Evolutionary conservation across 2,113 vertebrate species (phyloP).

Genomic region (Chaetodon trifascialis): DNA sequence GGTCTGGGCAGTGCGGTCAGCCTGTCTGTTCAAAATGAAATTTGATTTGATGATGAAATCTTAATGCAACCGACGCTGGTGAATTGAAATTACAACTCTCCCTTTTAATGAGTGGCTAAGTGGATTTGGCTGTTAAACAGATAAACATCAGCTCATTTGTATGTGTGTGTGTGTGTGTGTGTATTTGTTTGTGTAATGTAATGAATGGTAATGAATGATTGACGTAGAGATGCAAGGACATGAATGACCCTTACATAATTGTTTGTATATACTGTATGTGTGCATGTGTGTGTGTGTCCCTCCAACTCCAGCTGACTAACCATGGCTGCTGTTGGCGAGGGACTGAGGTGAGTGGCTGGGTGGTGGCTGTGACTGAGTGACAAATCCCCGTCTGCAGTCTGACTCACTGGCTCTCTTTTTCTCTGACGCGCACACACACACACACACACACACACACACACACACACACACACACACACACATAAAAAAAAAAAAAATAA

Average conservation of each 20-base stretch:
- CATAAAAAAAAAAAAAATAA: too few species aligned
- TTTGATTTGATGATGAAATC: slow-evolving; percentile 67
- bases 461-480: background rate
- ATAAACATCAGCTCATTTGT: slow-evolving; percentile 44
- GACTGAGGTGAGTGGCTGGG: slow-evolving; percentile 49
- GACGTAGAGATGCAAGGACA: slow-evolving; percentile 34
- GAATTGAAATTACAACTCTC: slow-evolving; percentile 47
- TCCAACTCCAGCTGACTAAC: slow-evolving; percentile 56
- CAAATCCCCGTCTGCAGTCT: slow-evolving; percentile 55
- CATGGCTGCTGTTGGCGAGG: slow-evolving; percentile 48
- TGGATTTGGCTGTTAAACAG: slow-evolving; percentile 46
- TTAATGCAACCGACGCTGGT: slow-evolving; percentile 50
- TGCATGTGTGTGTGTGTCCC: slow-evolving; percentile 24
- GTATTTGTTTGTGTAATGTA: slow-evolving; percentile 13
- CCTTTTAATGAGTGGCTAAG: slow-evolving; percentile 48
- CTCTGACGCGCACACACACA: slow-evolving; percentile 29
- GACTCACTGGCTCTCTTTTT: slow-evolving; percentile 36
- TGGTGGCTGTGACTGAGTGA: slow-evolving; percentile 66
- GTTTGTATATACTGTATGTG: slow-evolving; percentile 31
- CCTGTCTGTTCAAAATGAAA: slow-evolving; percentile 52
- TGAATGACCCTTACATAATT: slow-evolving; percentile 51
- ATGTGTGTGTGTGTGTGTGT: background rate
- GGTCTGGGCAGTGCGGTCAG: slow-evolving; percentile 52
- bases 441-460: background rate
- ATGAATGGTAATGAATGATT: slow-evolving; percentile 46